Evolutionary conservation across 2,888 invertebrate genomes (phyloP), one percentile per base, ranked within the genome.

Genomic region (Cactoblastis cactorum): DNA sequence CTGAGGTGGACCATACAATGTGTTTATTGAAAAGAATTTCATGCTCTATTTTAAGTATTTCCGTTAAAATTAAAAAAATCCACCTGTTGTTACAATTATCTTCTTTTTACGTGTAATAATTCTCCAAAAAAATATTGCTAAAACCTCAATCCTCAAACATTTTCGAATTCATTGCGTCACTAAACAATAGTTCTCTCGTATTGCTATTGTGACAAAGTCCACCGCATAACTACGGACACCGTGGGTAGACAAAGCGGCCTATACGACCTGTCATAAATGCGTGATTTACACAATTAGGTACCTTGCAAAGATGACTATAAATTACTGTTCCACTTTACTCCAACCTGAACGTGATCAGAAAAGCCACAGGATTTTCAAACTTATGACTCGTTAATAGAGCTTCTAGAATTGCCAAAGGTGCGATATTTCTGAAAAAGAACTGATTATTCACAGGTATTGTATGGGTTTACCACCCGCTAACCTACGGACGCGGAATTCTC

Each of bases 401-500:
- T 12, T 22, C 24, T 22, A 35, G 18, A 8, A n/a, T 0, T 49
- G 15, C 37, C 45, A 50, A 37, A 14, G 12, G 9, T 51, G 54
- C 46, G 59, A 59, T 55, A 51, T 63, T 11, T 9, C 71, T 66
- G 73, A 55, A 52, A 52, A 57, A 45, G 70, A 67, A 59, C 67
- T 82, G 83, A 84, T 86, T 85, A 86, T 86, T 78, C 80, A 80
- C 84, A 83, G 82, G 77, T 84, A 83, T 84, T 86, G 78, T 81
- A 71, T 76, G 67, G 68, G 68, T 70, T 74, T 82, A 84, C 86
- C 88, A 83, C 86, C 88, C 83, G 85, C 83, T 80, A 80, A 77
- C 79, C 71, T 75, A 78, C 81, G 81, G 77, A 79, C 75, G 74
- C 74, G 78, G 80, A 72, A 74, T 77, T 69, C 71, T 63, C 68